Conservation (phyloP, 2,113 vertebrate genomes). For the Heterochromis multidens region DNA sequence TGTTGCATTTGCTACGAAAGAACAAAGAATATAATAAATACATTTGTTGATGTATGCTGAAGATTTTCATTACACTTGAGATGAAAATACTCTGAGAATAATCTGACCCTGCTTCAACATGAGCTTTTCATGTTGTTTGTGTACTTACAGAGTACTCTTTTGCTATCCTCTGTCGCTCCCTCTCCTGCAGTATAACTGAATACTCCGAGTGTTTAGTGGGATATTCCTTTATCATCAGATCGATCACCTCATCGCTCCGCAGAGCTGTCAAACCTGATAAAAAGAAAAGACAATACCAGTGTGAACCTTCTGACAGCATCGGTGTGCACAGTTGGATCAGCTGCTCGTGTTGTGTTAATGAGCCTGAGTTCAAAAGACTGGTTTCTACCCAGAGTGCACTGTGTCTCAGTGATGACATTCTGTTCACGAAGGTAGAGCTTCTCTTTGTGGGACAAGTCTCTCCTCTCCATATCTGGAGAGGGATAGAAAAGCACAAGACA, state of each 20-base stretch:
- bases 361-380: background rate
- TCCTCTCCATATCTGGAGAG: constrained; percentile 91
- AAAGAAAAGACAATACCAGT: background rate
- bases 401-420: constrained; percentile 98
- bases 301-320: background rate
- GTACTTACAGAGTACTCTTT: constrained; percentile 96
- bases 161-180: constrained; percentile 92
- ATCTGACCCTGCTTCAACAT: background rate
- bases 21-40: background rate
- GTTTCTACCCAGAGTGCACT: constrained; percentile 91
- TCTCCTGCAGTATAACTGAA: constrained; percentile 95
- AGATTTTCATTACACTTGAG: background rate
- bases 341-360: no score
- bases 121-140: background rate
- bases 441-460: constrained; percentile 97
- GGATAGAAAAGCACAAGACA: background rate
- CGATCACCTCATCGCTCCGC: constrained; percentile 97
- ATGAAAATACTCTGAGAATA: background rate
- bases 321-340: background rate
- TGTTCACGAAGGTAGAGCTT: constrained; percentile 95
- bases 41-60: background rate
- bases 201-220: constrained; percentile 95
- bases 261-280: constrained; percentile 90
- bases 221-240: constrained; percentile 99
- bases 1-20: constrained; percentile 93